Conservation (phyloP, 2,797 vertebrate species). For the Sebastes vulpes region DNA sequence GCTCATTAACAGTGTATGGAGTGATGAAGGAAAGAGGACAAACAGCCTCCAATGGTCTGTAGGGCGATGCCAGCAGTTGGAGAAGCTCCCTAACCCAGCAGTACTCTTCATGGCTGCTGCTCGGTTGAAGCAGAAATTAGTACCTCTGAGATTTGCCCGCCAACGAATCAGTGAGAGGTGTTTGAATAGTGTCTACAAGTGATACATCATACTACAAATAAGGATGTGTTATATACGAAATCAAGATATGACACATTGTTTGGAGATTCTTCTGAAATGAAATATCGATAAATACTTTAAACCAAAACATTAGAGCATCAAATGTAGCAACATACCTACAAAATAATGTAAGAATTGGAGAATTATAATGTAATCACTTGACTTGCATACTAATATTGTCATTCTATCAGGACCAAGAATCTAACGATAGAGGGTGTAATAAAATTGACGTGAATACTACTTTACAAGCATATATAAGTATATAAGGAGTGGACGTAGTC, state of each 20-base stretch:
- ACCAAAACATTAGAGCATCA: neutral
- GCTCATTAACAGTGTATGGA: slow-evolving; percentile 56
- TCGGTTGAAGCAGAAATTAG: slow-evolving; percentile 31
- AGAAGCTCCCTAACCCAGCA: slow-evolving; percentile 41
- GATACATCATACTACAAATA: neutral
- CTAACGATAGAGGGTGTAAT: neutral
- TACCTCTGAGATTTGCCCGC: slow-evolving; percentile 38
- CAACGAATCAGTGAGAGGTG: neutral
- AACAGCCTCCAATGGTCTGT: slow-evolving; percentile 42
- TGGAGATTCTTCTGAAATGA: neutral
- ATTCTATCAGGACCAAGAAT: neutral
- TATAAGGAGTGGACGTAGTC: too few relatives aligned
- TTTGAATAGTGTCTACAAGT: neutral
- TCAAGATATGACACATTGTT: neutral
- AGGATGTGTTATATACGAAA: neutral
- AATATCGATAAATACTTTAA: neutral
- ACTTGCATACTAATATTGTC: neutral
- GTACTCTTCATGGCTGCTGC: slow-evolving; percentile 21
- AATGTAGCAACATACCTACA: neutral
- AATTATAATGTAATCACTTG: neutral
- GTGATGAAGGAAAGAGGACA: slow-evolving; percentile 49
- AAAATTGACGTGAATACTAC: neutral
- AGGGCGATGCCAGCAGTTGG: slow-evolving; percentile 36
- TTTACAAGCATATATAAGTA: neutral
- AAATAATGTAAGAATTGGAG: neutral